Conservation (phyloP, 2,888 invertebrate genomes). For the Bimastos eiseni region DNA sequence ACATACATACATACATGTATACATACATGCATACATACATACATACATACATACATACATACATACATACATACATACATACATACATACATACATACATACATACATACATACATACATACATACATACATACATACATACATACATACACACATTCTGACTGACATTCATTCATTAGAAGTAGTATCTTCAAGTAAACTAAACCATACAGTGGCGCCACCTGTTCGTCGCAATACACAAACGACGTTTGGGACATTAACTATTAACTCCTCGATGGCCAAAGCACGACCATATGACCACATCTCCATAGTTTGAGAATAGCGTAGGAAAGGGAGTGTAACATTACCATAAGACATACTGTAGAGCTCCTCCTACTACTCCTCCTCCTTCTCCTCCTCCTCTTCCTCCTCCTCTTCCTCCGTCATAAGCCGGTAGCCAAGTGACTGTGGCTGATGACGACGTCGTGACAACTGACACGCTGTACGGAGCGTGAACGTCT, state of each 20-base stretch:
- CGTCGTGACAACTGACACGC: slow-evolving; percentile 10
- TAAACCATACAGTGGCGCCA: not conserved
- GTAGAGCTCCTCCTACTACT: not conserved
- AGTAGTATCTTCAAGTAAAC: too few relatives aligned
- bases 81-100: too few relatives aligned
- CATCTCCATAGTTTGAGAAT: not conserved
- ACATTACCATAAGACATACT: slow-evolving; percentile 23
- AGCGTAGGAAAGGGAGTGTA: not conserved
- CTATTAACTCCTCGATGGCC: not conserved
- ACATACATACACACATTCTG: too few relatives aligned
- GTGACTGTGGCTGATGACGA: not conserved
- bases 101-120: too few relatives aligned
- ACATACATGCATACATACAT: too few relatives aligned
- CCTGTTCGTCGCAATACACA: not conserved
- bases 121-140: too few relatives aligned
- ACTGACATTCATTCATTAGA: too few relatives aligned
- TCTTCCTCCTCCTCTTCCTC: too few relatives aligned
- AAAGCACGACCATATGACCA: not conserved
- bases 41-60: too few relatives aligned
- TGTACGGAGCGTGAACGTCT: not conserved
- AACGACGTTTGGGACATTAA: not conserved
- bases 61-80: too few relatives aligned
- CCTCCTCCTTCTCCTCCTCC: too few relatives aligned
- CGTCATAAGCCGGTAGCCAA: not conserved
- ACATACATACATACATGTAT: too few relatives aligned